Percentiles rank a stretch among this genome's conserved stretches.
phyloP scores from a whole-genome alignment of 2,797 vertebrate genomes.

The Muraenolepis orangiensis region DNA sequence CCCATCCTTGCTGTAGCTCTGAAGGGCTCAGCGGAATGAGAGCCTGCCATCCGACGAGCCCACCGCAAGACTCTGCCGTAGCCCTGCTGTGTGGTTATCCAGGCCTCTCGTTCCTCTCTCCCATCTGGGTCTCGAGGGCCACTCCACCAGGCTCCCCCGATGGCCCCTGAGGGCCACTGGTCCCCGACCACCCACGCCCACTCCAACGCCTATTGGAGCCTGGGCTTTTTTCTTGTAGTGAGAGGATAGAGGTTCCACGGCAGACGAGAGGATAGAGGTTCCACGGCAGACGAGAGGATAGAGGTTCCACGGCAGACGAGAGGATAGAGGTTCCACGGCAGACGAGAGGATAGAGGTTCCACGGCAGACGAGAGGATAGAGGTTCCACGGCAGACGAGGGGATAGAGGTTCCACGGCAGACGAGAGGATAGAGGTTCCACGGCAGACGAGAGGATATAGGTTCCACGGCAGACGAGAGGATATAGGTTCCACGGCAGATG shows the following conservation, averaged over 20 bases:
- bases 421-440: too few species aligned
- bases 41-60: too few species aligned
- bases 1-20: too few species aligned
- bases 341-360: slow-evolving; percentile 21
- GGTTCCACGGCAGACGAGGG: not conserved
- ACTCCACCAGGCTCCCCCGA: not conserved
- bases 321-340: too few species aligned
- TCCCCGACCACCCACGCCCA: too few species aligned
- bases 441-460: not conserved
- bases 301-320: slow-evolving; percentile 29
- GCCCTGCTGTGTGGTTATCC: not conserved
- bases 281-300: not conserved
- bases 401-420: slow-evolving; percentile 27
- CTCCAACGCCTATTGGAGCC: too few species aligned
- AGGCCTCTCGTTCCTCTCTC: not conserved
- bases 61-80: too few species aligned
- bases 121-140: not conserved
- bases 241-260: slow-evolving; percentile 25
- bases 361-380: too few species aligned
- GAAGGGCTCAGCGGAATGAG: too few species aligned
- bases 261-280: too few species aligned
- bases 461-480: slow-evolving; percentile 17
- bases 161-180: too few species aligned
- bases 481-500: slow-evolving; percentile 17
- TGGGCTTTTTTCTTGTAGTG: too few species aligned